Base-by-base conservation (phyloP, 64 coral and sea anemone genomes). In the Anthopleura sola region DNA sequence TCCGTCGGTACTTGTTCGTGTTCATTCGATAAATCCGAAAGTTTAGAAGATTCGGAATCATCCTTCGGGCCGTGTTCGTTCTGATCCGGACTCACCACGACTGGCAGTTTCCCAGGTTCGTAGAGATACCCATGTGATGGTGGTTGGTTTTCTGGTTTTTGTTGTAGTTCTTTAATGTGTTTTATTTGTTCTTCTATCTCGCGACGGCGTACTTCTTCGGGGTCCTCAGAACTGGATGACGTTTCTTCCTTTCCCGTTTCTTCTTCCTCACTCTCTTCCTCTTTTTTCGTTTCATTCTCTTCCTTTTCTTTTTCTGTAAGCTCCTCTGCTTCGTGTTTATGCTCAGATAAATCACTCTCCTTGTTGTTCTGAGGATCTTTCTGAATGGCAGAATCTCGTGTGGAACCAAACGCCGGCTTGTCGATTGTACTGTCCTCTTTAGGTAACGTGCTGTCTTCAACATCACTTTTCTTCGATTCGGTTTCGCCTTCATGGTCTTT, bases 71-170 rank as follows among this genome's bases (percentile, higher is more conserved):
- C 34, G 66, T 71, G 66, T 34, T 71, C 66, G 66, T 33, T 71
- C 12, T 12, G 66, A 32, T 71, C 29, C 9, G 66, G 66, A 15
- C 29, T 32, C 28, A 32, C 66, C 24, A 32, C 66, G 36, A 62
- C 62, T 20, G 89, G 89, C 57, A 91, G 36, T 49, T 82, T 78
- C 4, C 89, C 89, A 36, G 89, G 89, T 17, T 91, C 89, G 37
- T 91, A 91, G n/a, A 86, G 55, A 37, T 86, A 86, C 29, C 75
- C 66, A 37, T 46, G 75, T 55, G 62, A 80, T 79, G 75, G 83
- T 47, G n/a, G 75, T 32, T 50, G 44, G 48, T 48, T 48, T 26
- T 55, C 49, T 51, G 83, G 34, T 28, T 86, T 81, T 24, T 85
- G 78, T 64, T 91, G 83, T 46, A 86, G 74, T 68, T 91, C 84